phyloP scores from a whole-genome alignment of 2,113 vertebrate species.

The Nettapus auritus region DNA sequence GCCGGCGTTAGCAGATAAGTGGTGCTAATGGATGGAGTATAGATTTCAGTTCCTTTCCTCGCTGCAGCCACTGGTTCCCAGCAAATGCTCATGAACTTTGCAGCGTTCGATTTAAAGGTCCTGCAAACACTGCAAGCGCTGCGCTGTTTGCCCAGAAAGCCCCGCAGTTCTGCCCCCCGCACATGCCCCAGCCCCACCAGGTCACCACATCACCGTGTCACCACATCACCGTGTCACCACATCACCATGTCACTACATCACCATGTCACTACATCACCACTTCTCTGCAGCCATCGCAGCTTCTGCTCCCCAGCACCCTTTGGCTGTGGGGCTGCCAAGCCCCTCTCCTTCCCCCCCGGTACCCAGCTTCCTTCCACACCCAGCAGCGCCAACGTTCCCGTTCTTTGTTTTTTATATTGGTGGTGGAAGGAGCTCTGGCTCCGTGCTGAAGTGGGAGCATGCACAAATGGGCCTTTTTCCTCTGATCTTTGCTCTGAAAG shows the following conservation, averaged over 20 bases:
- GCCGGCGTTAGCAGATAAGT: not conserved
- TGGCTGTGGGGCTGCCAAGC: not conserved
- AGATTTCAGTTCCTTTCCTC: not conserved
- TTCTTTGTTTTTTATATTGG: too few relatives aligned
- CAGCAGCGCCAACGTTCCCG: fast-evolving
- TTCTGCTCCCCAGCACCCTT: not conserved
- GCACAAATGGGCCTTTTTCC: not conserved
- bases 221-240: too few relatives aligned
- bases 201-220: too few relatives aligned
- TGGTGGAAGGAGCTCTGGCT: too few relatives aligned
- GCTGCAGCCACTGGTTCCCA: not conserved
- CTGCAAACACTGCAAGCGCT: not conserved
- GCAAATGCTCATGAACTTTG: not conserved
- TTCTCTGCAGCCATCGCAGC: fast-evolving
- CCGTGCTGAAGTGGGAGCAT: fast-evolving
- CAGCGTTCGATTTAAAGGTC: not conserved
- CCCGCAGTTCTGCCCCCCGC: not conserved
- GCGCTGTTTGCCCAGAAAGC: fast-evolving
- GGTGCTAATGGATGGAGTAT: fast-evolving
- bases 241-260: not conserved
- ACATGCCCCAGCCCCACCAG: not conserved
- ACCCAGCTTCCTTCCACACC: too few relatives aligned
- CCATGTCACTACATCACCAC: not conserved
- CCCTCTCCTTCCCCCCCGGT: not conserved
- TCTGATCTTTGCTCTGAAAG: not conserved